Percentiles rank a stretch among this genome's conserved stretches.
These are phyloP conservation scores for Festucalex cinctus DNA, from an alignment of 2,113 vertebrate species.

Conservation along the genomic window DNA sequence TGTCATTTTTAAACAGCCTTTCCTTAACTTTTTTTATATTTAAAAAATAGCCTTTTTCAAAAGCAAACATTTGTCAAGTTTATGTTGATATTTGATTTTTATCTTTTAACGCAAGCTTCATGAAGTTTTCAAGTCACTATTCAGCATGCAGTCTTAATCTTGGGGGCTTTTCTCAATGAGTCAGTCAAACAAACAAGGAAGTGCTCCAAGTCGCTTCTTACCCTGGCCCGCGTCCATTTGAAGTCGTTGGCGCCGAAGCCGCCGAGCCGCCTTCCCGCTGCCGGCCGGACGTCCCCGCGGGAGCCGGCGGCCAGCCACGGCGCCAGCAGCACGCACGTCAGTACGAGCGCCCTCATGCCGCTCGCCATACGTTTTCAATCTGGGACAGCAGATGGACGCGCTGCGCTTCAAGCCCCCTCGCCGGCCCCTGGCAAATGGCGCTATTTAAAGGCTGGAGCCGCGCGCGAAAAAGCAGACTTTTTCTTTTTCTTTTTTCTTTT, in stretches of 20 bases:
- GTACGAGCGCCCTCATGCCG: slow-evolving; percentile 68
- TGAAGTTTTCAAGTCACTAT: neutral
- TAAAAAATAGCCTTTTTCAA: neutral
- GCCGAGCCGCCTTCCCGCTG: slow-evolving; percentile 30
- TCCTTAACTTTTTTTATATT: too few species aligned
- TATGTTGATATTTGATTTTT: neutral
- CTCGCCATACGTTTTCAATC: slow-evolving; percentile 25
- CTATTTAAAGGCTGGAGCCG: slow-evolving; percentile 88
- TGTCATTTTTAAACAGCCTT: too few species aligned
- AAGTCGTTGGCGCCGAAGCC: slow-evolving; percentile 42
- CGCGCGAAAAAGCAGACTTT: neutral
- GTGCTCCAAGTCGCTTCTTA: slow-evolving; percentile 36
- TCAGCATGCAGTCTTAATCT: neutral
- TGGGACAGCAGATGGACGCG: slow-evolving; percentile 45
- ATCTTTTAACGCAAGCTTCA: too few species aligned
- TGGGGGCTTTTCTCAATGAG: too few species aligned
- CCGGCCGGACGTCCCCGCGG: slow-evolving; percentile 30
- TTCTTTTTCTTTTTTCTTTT: too few species aligned
- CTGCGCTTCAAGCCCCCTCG: slow-evolving; percentile 62
- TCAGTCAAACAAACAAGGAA: neutral
- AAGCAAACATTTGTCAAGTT: neutral
- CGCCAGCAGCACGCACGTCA: slow-evolving; percentile 73
- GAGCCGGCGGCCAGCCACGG: slow-evolving; percentile 66
- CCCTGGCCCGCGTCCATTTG: slow-evolving; percentile 57
- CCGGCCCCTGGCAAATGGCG: slow-evolving; percentile 80